Evolutionary conservation across 1,140 invertebrate genomes (phyloP).

Genomic region (Lineus longissimus): DNA sequence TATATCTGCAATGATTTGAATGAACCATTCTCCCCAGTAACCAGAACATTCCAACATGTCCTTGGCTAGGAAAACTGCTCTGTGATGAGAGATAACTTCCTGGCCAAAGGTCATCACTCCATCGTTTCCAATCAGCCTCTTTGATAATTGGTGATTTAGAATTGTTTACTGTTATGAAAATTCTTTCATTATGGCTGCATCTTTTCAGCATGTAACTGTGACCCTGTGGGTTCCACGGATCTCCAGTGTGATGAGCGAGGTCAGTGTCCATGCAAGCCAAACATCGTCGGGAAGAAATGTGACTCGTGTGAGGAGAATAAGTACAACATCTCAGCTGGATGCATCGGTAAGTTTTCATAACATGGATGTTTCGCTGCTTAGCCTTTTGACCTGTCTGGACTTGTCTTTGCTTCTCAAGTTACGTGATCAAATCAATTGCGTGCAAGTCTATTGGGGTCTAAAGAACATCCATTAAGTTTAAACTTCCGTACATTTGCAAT

Average conservation of each 20-base stretch:
- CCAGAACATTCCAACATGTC: too few species aligned
- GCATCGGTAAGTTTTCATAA: conserved; percentile 39
- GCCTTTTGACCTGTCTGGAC: background rate
- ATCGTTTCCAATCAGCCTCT: too few species aligned
- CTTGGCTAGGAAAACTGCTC: too few species aligned
- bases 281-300: conserved; percentile 77
- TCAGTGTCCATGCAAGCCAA: conserved; percentile 83
- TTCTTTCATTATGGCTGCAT: too few species aligned
- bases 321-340: conserved; percentile 52
- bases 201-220: conserved; percentile 76
- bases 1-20: too few species aligned
- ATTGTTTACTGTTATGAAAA: conserved; percentile 1
- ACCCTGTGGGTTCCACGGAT: conserved; percentile 71
- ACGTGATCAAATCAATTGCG: too few species aligned
- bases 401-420: background rate
- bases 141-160: background rate
- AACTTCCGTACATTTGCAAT: too few species aligned
- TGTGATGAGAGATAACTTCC: too few species aligned
- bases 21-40: too few species aligned
- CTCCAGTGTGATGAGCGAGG: conserved; percentile 73
- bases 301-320: conserved; percentile 70
- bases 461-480: too few species aligned
- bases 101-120: too few species aligned
- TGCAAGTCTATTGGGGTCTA: too few species aligned
- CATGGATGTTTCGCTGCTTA: background rate